Evolutionary conservation across 1,140 invertebrate genomes (phyloP).

Genomic region (Drosophila pachea): DNA sequence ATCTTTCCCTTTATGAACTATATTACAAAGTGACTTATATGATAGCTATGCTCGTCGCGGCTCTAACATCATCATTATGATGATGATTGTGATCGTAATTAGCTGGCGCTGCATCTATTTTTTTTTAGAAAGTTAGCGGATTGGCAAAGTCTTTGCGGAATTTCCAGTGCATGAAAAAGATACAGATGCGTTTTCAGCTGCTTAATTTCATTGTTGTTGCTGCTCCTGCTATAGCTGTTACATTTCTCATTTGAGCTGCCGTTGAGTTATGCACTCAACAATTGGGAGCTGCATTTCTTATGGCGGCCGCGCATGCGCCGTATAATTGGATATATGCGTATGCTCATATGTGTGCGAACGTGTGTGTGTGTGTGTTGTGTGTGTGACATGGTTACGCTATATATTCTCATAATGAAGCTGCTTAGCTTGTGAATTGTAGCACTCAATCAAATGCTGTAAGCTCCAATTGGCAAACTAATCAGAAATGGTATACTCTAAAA

Average conservation of each 20-base stretch:
- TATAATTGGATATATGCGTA: constrained; percentile 60
- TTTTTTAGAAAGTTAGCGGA: constrained; percentile 74
- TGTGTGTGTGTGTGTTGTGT: constrained; percentile 1
- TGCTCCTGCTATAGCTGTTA: constrained; percentile 30
- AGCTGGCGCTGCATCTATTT: constrained; percentile 53
- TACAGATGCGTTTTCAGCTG: constrained; percentile 71
- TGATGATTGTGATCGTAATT: constrained; percentile 50
- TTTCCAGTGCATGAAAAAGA: constrained; percentile 77
- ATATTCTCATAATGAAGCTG: constrained; percentile 3
- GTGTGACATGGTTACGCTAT: constrained; percentile 25
- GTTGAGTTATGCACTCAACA: constrained; percentile 72
- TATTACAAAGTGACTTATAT: no score
- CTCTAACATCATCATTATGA: constrained; percentile 45
- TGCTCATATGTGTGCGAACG: background rate
- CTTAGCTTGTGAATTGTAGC: constrained; percentile 14
- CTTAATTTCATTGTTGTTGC: constrained; percentile 43
- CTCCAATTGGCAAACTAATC: constrained; percentile 69
- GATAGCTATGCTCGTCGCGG: no score
- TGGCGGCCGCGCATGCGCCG: constrained; percentile 61
- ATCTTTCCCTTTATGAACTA: no score
- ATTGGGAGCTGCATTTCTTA: constrained; percentile 62
- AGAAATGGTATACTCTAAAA: constrained; percentile 46
- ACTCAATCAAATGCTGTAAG: constrained; percentile 44
- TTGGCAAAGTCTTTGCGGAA: constrained; percentile 62
- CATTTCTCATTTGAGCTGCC: constrained; percentile 64